These are phyloP conservation scores for Oxyura jamaicensis DNA, from an alignment of 2,113 vertebrate species.

Conservation along the genomic window DNA sequence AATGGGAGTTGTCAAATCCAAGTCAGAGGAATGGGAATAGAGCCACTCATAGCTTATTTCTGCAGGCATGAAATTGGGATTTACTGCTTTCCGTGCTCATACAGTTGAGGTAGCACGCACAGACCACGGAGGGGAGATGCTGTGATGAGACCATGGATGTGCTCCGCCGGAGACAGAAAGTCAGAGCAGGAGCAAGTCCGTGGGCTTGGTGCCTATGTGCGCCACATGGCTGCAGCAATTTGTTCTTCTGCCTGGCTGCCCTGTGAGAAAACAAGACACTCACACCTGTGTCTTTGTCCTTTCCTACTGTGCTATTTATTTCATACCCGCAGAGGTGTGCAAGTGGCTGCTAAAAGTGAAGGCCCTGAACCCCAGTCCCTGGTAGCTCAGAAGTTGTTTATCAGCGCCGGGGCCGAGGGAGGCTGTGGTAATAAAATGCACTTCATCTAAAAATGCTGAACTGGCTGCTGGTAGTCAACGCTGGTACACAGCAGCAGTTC, in stretches of 20 bases:
- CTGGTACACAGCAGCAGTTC: background rate
- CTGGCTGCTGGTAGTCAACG: background rate
- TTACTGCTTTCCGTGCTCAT: background rate
- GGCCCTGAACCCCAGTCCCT: background rate
- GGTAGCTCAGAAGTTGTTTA: background rate
- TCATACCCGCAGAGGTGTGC: background rate
- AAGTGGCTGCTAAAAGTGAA: background rate
- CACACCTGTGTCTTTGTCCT: background rate
- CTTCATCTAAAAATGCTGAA: background rate
- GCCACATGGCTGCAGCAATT: background rate
- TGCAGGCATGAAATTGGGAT: no score
- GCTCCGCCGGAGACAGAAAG: background rate
- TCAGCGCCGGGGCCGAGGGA: background rate
- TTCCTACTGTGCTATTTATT: background rate
- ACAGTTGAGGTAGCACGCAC: background rate
- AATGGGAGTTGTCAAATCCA: background rate
- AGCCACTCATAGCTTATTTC: background rate
- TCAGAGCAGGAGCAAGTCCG: background rate
- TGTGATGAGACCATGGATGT: background rate
- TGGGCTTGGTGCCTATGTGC: rapidly evolving
- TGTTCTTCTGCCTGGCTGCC: background rate
- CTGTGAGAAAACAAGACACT: background rate
- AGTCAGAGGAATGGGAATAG: background rate
- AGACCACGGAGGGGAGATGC: background rate
- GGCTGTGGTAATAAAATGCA: background rate